Percentiles rank a stretch among this genome's conserved stretches.
Conservation (phyloP, 2,113 vertebrate genomes). For the Echinops telfairi region DNA sequence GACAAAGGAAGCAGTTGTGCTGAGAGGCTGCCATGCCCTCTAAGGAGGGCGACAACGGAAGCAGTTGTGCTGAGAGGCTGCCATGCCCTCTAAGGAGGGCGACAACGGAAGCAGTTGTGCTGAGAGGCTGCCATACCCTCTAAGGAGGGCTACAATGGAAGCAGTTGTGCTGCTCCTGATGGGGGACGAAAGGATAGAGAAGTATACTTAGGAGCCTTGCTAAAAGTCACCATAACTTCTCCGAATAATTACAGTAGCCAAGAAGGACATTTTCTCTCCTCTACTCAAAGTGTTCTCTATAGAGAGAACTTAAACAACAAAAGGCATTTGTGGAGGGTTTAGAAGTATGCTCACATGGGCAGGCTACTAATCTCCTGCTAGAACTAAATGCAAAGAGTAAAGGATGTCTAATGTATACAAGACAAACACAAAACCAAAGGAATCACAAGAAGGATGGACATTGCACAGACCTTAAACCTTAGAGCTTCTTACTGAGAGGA, state of each 20-base stretch:
- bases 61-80: too few species aligned
- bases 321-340: background rate
- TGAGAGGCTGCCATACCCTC: too few species aligned
- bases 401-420: background rate
- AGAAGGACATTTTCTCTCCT: background rate
- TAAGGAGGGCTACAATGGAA: too few species aligned
- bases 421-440: background rate
- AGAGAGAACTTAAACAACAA: conserved; percentile 9
- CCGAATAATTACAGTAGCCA: background rate
- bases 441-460: background rate
- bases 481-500: background rate
- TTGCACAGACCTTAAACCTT: background rate
- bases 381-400: background rate
- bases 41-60: too few species aligned
- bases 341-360: background rate
- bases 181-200: background rate
- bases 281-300: background rate
- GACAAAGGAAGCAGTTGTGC: too few species aligned
- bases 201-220: background rate
- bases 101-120: too few species aligned
- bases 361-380: background rate
- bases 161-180: background rate
- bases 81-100: too few species aligned
- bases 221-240: conserved; percentile 9
- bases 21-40: too few species aligned